Conservation (phyloP, 1,140 invertebrate genomes). For the Scaptodrosophila lebanonensis region DNA sequence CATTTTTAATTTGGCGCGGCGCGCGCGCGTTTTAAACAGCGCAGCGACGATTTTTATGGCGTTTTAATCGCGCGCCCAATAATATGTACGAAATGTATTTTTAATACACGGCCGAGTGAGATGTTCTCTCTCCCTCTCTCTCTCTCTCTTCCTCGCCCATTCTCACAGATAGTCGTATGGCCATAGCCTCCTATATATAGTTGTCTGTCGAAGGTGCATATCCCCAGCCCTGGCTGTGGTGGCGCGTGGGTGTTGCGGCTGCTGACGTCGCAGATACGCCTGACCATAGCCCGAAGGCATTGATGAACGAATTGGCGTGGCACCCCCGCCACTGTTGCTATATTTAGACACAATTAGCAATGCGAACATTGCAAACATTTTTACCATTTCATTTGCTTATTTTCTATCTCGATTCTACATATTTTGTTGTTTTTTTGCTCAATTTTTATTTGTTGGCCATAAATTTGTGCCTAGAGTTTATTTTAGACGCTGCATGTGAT, state of each 20-base stretch:
- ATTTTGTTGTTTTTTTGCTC: slow-evolving; percentile 14
- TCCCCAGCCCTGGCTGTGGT: too few species aligned
- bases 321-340: too few species aligned
- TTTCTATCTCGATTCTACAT: slow-evolving; percentile 25
- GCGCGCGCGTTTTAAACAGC: slow-evolving; percentile 52
- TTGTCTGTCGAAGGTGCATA: too few species aligned
- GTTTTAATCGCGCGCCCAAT: slow-evolving; percentile 52
- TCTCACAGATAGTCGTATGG: too few species aligned
- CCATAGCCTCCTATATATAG: too few species aligned
- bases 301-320: background rate
- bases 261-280: slow-evolving; percentile 8
- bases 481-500: slow-evolving; percentile 71
- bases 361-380: slow-evolving; percentile 54
- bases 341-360: slow-evolving; percentile 70
- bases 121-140: slow-evolving; percentile 3
- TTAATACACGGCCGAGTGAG: background rate
- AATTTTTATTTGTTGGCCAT: slow-evolving; percentile 45
- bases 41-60: slow-evolving; percentile 68
- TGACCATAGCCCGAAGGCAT: background rate
- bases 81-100: slow-evolving; percentile 14
- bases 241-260: slow-evolving; percentile 62
- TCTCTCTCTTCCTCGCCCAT: too few species aligned
- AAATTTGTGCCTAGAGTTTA: slow-evolving; percentile 74
- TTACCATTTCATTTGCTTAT: slow-evolving; percentile 22
- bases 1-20: slow-evolving; percentile 32